A percentile compares a stretch with the other conserved stretches of the same genome.
Conservation (phyloP, 2,888 invertebrate species). For the Lomographa bimaculata region DNA sequence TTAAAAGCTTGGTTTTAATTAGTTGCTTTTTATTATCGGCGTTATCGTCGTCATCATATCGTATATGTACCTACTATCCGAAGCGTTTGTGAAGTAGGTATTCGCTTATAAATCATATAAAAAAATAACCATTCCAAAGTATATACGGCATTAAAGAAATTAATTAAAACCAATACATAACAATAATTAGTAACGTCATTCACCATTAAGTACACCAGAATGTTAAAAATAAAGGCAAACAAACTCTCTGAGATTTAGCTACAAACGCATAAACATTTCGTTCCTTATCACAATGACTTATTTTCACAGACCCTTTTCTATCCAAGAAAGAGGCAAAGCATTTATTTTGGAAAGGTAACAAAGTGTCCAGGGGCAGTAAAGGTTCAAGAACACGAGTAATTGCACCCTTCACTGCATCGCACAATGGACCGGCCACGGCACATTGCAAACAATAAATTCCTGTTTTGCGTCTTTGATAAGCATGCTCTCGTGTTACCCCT, state of each 20-base stretch:
- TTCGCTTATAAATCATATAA: too few species aligned
- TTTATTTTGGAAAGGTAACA: conserved; percentile 13
- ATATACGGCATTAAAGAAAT: too few species aligned
- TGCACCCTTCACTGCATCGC: conserved; percentile 71
- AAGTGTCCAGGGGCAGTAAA: conserved; percentile 18
- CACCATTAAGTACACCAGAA: conserved; percentile 2
- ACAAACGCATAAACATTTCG: not conserved
- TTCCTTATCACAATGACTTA: not conserved
- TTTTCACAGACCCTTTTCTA: too few species aligned
- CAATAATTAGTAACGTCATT: too few species aligned
- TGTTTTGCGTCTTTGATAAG: conserved; percentile 80
- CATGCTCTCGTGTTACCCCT: conserved; percentile 69
- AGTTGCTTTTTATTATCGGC: too few species aligned
- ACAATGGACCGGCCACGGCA: conserved; percentile 76
- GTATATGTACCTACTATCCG: too few species aligned
- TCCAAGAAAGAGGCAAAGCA: too few species aligned
- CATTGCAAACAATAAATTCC: conserved; percentile 78
- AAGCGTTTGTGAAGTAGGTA: too few species aligned
- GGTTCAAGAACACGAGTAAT: conserved; percentile 60
- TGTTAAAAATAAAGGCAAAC: conserved; percentile 4
- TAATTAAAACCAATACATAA: too few species aligned
- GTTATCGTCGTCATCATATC: too few species aligned
- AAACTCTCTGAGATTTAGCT: not conserved
- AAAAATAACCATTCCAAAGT: too few species aligned
- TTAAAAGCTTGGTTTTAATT: too few species aligned